Percentiles rank a stretch among this genome's conserved stretches.
These are phyloP conservation scores for Helogale parvula DNA, from an alignment of 2,113 vertebrate species.

Conservation along the genomic window DNA sequence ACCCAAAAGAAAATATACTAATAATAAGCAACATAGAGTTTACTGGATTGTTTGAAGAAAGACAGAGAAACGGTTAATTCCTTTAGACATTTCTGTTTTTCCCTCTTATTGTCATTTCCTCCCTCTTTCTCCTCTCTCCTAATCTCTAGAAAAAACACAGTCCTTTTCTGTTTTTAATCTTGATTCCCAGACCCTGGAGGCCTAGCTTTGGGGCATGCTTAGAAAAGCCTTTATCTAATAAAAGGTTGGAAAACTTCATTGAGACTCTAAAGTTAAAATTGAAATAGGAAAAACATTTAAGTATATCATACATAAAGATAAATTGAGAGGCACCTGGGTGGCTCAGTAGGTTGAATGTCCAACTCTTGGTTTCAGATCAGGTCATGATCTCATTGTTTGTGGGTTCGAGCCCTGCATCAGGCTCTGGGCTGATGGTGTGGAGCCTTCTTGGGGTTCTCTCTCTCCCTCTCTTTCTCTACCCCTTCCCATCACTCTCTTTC, in stretches of 20 bases:
- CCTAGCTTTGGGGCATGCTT: background rate
- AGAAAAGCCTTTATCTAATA: constrained; percentile 30
- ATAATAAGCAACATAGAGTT: background rate
- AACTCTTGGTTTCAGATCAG: no score
- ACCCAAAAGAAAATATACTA: background rate
- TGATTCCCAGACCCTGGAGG: background rate
- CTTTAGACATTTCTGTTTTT: background rate
- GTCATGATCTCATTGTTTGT: no score
- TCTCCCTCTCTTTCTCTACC: no score
- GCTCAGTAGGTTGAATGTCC: no score
- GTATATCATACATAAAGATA: background rate
- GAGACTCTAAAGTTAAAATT: background rate
- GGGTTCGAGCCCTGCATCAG: no score
- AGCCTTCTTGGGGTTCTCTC: no score
- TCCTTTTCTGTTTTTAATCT: background rate
- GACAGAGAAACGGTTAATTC: background rate
- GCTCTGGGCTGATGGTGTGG: no score
- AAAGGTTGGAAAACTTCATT: background rate
- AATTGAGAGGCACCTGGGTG: background rate
- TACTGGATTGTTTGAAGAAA: background rate
- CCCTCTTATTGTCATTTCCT: background rate
- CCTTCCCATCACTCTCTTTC: no score
- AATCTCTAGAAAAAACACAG: background rate
- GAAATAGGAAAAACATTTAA: background rate
- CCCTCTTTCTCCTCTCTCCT: background rate